Conservation (phyloP, 1,140 invertebrate genomes). For the Drosophila guanche region DNA sequence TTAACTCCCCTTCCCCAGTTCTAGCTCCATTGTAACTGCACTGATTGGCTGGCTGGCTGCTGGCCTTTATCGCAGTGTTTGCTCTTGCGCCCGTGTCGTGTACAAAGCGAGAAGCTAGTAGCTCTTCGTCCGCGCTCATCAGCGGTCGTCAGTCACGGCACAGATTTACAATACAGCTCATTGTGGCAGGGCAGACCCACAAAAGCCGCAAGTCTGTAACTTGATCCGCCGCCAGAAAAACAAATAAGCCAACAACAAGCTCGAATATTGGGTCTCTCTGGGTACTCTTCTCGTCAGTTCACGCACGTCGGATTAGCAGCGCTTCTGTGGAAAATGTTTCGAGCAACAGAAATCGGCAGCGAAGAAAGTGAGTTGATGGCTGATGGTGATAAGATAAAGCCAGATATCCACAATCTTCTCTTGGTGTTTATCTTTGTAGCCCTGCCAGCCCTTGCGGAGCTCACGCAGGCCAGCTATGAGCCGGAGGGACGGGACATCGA, state of each 20-base stretch:
- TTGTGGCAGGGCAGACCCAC: constrained; percentile 50
- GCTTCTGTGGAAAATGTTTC: constrained; percentile 67
- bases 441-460: constrained; percentile 65
- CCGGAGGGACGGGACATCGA: constrained; percentile 9
- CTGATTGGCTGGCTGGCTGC: neutral
- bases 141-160: constrained; percentile 49
- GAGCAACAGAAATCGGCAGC: constrained; percentile 76
- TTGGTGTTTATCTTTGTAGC: constrained; percentile 34
- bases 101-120: constrained; percentile 49
- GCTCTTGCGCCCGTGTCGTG: constrained; percentile 39
- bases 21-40: constrained; percentile 35
- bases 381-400: constrained; percentile 36
- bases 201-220: constrained; percentile 70
- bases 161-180: constrained; percentile 30
- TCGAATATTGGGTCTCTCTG: constrained; percentile 1
- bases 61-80: constrained; percentile 67
- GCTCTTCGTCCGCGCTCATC: constrained; percentile 26
- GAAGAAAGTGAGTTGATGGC: constrained; percentile 73
- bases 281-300: constrained; percentile 22
- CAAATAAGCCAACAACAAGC: constrained; percentile 31
- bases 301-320: constrained; percentile 39
- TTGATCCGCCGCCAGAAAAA: constrained; percentile 28
- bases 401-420: constrained; percentile 8
- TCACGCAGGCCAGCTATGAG: constrained; percentile 41
- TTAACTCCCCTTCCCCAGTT: constrained; percentile 40